Evolutionary conservation across 2,888 invertebrate genomes (phyloP), one percentile per base, ranked within the genome.

Genomic region (Boloria selene): DNA sequence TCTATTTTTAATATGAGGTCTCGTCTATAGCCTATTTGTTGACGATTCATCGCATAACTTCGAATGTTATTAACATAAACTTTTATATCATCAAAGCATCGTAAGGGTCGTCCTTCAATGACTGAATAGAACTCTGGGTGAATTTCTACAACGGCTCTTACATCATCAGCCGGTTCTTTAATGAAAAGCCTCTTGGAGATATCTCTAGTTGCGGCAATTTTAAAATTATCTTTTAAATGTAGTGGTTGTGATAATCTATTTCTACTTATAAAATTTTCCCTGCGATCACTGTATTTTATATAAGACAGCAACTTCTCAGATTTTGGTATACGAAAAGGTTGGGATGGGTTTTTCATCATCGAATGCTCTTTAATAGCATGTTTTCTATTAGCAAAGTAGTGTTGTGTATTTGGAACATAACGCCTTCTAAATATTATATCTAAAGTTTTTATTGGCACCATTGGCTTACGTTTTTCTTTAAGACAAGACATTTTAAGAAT

Each of bases 51-150:
- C 13, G 93, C 86, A 71, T 92, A 92, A n/a, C 80, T 75, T 38
- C 93, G 85, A 63, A 92, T 89, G 65, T 94, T 93, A 44, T 87
- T 86, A 4, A 94, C 79, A 76, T 95, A 95, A 10, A 93, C 88
- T 71, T 92, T 88, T 58, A 93, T 88, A 68, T 93, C 94, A 70
- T 95, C 93, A 72, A 91, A 93, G 73, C 93, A 92, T 59, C 92
- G 87, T 31, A 94, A 87, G 0, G 94, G 93, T 44, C 94, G 90
- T 7, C 94, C 95, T 80, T 93, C 93, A 45, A 95, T 90, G 47
- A 94, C 93, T 1, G 92, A 92, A 77, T 94, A 95, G 80, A 94
- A 95, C 70, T 94, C 93, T 0, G 94, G 94, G 78, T 95, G 94
- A 49, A 95, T 90, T 81, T 95, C 95, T 16, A 94, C 88, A 58